Base-by-base conservation (phyloP, 2,113 vertebrate species). In the Pitta sordida region DNA sequence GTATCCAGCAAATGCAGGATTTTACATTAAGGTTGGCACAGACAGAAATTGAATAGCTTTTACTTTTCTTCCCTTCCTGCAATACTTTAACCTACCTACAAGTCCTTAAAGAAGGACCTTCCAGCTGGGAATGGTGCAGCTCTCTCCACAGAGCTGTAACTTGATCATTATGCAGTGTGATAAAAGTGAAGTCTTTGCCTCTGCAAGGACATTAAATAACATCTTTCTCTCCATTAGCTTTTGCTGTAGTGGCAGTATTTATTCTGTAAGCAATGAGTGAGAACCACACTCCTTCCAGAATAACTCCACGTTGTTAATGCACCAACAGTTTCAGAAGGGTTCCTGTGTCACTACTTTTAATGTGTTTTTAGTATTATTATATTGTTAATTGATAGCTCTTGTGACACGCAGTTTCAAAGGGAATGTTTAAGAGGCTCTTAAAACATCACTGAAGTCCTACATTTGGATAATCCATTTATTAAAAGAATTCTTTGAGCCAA, bases 171-270 rank as follows among this genome's bases (percentile, higher is more conserved):
- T 24, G 83, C 56, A 27, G 67, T 75, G 84, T 94, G 91, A 92
- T 85, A 91, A 89, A 94, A 96, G 94, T 83, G 44, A 83, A 94
- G 89, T 73, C 92, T 91, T 69, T 80, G 90, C 93, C 81, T 90
- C 64, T 36, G 62, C 97, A 96, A 97, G 97, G 97, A 96, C 96
- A 49, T 78, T 85, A 77, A 88, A 30, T 64, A 80, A 83, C 20
- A 68, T 70, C 82, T 87, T 86, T 88, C 88, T 92, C 92, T 83
- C 94, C 91, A 89, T 90, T 87, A 94, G 93, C 86, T 93, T 97
- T 91, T 64, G 94, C 96, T 96, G 91, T 74, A 95, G 90, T 77
- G 68, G 85, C 91, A 88, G 83, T 71, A 73, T 95, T 83, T 79
- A 69, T 67, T 85, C 94, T 96, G 83, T 36, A 91, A 88, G 95